Evolutionary conservation across 2,113 vertebrate genomes (phyloP).

Genomic region (Chiloscyllium plagiosum): DNA sequence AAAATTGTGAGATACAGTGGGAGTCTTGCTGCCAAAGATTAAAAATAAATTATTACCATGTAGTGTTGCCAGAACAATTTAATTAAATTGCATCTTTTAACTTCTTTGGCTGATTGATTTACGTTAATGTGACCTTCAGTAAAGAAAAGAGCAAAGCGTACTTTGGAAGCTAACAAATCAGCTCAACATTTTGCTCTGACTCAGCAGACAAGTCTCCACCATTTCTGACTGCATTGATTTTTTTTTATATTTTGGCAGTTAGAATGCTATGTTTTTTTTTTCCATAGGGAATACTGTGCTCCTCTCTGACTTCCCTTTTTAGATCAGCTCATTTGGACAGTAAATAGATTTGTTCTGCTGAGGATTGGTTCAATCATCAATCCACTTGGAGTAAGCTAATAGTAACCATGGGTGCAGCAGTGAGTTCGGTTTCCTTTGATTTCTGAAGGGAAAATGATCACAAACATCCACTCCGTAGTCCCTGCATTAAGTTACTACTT

Average conservation of each 20-base stretch:
- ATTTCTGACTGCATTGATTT: background rate
- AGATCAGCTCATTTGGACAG: background rate
- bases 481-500: background rate
- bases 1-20: conserved; percentile 19
- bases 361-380: background rate
- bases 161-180: background rate
- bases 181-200: background rate
- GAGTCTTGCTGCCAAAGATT: conserved; percentile 34
- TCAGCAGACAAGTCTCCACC: conserved; percentile 7
- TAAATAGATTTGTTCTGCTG: background rate
- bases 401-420: background rate
- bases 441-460: background rate
- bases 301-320: background rate
- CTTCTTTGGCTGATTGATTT: conserved; percentile 34
- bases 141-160: background rate
- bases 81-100: conserved; percentile 38
- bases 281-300: background rate
- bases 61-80: conserved; percentile 22
- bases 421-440: background rate
- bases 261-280: background rate
- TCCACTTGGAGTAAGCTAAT: background rate
- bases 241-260: background rate
- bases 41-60: conserved; percentile 33
- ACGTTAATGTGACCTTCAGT: conserved; percentile 28
- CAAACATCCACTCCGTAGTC: too few species aligned